Conservation (phyloP, 2,797 vertebrate genomes). For the Acestrorhynchus altus region DNA sequence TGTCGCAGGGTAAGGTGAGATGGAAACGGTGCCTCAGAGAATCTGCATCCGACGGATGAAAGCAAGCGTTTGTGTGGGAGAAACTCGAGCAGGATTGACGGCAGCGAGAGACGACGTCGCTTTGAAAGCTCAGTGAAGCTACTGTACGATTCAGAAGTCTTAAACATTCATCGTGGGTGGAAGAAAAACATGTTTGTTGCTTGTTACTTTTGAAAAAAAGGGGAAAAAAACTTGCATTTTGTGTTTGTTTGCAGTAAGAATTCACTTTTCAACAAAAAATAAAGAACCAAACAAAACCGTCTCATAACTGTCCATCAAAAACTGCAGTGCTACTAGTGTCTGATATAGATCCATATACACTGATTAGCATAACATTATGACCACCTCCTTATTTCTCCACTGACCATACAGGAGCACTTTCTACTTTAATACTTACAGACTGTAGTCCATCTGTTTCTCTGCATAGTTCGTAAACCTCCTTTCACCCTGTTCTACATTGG, state of each 20-base stretch:
- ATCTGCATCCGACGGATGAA: not conserved
- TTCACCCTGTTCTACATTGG: no score
- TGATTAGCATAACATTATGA: no score
- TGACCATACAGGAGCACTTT: no score
- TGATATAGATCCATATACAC: no score
- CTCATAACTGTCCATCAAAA: no score
- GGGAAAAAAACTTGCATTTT: not conserved
- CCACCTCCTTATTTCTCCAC: no score
- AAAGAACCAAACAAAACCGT: not conserved
- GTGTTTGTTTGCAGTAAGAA: not conserved
- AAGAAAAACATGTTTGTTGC: not conserved
- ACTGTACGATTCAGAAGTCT: not conserved
- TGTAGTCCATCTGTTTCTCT: no score
- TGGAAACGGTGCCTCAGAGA: not conserved
- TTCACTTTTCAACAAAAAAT: not conserved
- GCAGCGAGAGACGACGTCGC: not conserved
- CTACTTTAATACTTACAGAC: no score
- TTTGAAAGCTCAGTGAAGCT: not conserved
- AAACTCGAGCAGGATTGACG: not conserved
- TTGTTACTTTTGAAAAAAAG: not conserved
- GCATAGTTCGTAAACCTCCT: no score
- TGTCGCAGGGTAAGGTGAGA: no score
- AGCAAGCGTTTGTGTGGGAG: slow-evolving; percentile 1
- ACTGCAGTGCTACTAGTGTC: no score
- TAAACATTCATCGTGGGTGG: not conserved